Evolutionary conservation across 2,888 invertebrate species (phyloP).

Genomic region (Labia minor): DNA sequence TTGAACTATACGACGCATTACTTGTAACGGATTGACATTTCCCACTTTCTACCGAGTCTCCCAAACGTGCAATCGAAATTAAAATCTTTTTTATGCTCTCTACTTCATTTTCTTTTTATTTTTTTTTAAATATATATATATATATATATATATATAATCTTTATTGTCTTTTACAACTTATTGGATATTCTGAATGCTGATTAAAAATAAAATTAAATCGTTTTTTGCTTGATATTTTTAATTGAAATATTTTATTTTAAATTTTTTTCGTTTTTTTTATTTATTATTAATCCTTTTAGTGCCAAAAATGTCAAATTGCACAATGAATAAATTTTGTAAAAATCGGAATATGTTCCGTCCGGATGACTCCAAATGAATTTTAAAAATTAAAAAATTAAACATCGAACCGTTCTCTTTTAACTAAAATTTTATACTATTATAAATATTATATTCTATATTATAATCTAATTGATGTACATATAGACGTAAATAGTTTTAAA

Average conservation of each 20-base stretch:
- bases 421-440: no score
- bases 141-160: background rate
- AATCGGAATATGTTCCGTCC: background rate
- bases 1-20: background rate
- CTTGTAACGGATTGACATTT: background rate
- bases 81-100: background rate
- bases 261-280: background rate
- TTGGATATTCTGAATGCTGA: background rate
- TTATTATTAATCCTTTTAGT: conserved; percentile 8
- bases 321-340: background rate
- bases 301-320: conserved; percentile 2
- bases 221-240: background rate
- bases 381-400: background rate
- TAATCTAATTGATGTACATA: no score
- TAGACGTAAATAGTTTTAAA: no score
- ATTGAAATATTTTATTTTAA: background rate
- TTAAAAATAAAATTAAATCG: background rate
- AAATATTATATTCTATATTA: no score
- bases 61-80: background rate
- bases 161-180: background rate
- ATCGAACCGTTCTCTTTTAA: background rate
- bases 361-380: background rate
- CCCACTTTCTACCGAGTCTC: background rate
- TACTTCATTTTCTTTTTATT: background rate
- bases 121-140: background rate